Evolutionary conservation across 2,797 vertebrate species (phyloP).

Genomic region (Xenopus petersii): DNA sequence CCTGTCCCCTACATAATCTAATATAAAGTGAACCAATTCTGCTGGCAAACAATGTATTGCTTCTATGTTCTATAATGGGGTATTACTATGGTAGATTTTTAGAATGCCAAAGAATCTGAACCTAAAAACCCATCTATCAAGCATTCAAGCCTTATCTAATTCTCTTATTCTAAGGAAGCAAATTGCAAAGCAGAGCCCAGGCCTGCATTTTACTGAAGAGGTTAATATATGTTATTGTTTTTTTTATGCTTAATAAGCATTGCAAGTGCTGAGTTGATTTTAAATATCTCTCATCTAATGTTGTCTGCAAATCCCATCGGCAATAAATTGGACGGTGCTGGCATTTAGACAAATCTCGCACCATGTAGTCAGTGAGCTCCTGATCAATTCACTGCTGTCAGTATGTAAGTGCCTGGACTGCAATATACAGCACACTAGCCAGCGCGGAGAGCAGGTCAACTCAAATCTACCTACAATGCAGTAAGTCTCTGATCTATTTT

Average conservation of each 20-base stretch:
- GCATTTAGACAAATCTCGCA: constrained; percentile 71
- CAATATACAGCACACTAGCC: constrained; percentile 52
- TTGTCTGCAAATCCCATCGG: constrained; percentile 54
- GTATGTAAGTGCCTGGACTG: constrained; percentile 68
- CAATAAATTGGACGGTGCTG: constrained; percentile 69
- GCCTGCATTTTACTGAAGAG: not conserved
- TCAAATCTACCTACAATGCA: constrained; percentile 29
- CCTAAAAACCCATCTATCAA: too few relatives aligned
- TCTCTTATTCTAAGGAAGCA: too few relatives aligned
- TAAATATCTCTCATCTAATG: constrained; percentile 40
- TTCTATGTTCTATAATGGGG: too few relatives aligned
- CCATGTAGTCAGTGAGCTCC: constrained; percentile 61
- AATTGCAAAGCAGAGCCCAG: too few relatives aligned
- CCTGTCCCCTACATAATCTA: too few relatives aligned
- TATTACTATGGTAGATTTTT: too few relatives aligned
- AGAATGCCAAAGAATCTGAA: too few relatives aligned
- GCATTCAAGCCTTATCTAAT: too few relatives aligned
- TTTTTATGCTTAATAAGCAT: constrained; percentile 43
- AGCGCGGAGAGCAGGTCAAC: constrained; percentile 45
- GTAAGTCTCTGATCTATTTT: constrained; percentile 48
- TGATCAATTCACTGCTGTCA: constrained; percentile 64
- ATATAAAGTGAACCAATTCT: too few relatives aligned
- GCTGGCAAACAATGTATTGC: too few relatives aligned
- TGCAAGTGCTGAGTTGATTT: constrained; percentile 45
- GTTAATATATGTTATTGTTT: constrained; percentile 36